Conservation (phyloP, 2,113 vertebrate genomes). For the Pituophis catenifer region DNA sequence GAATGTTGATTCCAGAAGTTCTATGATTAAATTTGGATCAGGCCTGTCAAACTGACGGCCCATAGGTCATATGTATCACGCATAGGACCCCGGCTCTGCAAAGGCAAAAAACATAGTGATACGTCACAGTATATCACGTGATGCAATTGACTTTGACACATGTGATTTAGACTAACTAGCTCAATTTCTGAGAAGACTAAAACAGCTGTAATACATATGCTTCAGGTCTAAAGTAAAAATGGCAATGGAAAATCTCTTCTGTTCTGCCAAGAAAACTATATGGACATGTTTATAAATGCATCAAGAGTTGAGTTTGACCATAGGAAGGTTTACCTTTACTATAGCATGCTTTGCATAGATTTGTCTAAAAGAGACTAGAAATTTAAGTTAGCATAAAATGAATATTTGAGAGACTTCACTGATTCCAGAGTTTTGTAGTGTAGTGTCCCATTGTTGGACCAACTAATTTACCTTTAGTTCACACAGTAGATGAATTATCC, state of each 20-base stretch:
- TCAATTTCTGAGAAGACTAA: background rate
- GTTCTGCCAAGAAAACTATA: background rate
- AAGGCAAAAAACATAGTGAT: no score
- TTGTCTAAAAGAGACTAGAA: background rate
- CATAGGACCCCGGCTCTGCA: no score
- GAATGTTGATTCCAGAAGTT: background rate
- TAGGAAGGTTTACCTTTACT: background rate
- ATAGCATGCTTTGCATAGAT: background rate
- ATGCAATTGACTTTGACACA: no score
- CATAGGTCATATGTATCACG: no score
- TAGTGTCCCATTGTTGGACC: background rate
- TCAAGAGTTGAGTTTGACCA: background rate
- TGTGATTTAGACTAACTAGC: background rate
- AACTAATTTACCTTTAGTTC: background rate
- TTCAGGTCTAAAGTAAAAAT: background rate
- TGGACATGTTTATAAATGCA: background rate
- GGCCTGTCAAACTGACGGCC: no score
- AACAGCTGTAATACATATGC: background rate
- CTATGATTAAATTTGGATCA: background rate
- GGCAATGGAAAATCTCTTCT: background rate
- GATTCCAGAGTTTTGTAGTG: background rate
- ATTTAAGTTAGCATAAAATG: background rate
- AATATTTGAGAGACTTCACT: background rate
- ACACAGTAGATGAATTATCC: background rate
- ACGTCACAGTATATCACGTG: no score